phyloP scores from a whole-genome alignment of 2,113 vertebrate genomes.

The Pimephales promelas region DNA sequence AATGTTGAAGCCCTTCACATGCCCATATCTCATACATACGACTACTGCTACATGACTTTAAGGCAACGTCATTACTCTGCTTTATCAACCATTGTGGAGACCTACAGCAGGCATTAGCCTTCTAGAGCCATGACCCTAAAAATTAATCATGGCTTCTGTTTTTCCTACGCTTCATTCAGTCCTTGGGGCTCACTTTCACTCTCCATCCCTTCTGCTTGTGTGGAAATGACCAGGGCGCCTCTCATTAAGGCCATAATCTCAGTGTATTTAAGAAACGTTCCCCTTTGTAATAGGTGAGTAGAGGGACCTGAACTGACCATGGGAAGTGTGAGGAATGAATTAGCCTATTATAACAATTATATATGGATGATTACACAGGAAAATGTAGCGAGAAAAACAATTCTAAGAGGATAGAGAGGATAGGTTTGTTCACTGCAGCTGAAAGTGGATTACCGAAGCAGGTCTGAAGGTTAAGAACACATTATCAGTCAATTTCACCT shows the following conservation, averaged over 20 bases:
- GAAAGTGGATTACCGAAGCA: slow-evolving; percentile 68
- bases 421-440: slow-evolving; percentile 24
- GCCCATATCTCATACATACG: not conserved
- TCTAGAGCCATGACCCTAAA: not conserved
- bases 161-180: not conserved
- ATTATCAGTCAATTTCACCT: slow-evolving; percentile 70
- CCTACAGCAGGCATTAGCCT: not conserved
- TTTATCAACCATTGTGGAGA: not conserved
- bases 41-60: not conserved
- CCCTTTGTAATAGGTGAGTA: slow-evolving; percentile 18
- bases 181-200: not conserved
- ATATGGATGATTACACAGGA: slow-evolving; percentile 42
- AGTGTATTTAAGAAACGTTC: slow-evolving; percentile 30
- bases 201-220: not conserved
- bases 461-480: slow-evolving; percentile 73
- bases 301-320: slow-evolving; percentile 21
- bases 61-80: not conserved
- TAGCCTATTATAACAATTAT: slow-evolving; percentile 48
- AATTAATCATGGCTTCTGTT: slow-evolving; percentile 14
- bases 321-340: slow-evolving; percentile 40
- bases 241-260: slow-evolving; percentile 26
- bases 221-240: not conserved
- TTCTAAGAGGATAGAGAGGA: slow-evolving; percentile 40
- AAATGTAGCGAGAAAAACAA: slow-evolving; percentile 13
- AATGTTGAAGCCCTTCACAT: too few relatives aligned